Evolutionary conservation across 1,140 invertebrate genomes (phyloP), one percentile per base, ranked within the genome.

Genomic region (Papilio polytes): DNA sequence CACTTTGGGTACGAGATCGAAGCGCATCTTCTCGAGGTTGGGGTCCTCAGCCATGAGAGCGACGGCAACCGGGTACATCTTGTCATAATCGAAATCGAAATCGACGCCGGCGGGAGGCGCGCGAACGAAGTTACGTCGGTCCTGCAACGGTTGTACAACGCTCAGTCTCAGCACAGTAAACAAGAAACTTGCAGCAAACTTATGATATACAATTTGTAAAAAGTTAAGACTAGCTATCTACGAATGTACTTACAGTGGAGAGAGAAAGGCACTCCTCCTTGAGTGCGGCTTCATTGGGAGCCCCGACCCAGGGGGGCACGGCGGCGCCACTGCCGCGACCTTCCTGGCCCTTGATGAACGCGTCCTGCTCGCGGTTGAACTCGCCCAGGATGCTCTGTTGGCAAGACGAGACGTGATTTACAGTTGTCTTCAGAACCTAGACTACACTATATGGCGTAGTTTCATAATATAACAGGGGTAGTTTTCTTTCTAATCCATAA

Each of bases 1-100:
- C 98, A 98, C 96, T 98, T 99, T 99, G 85, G 99, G 99, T 87
- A 99, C 99, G 84, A 99, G 96, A 94, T 99, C 98, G 96, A 99
- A 99, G 95, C 99, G 97, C 98, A 99, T 99, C 95, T 98, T 98
- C 95, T 99, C 97, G 85, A 99, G 96, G 95, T 99, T 98, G 78
- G 98, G 97, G 96, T 99, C 99, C 93, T 99, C 97, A 86, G 98
- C 97, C 93, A 99, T 97, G 86, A 99, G 98, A 84, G 98, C 98
- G 95, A 98, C 96, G 76, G 99, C 99, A 87, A 99, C 96, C 51
- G 98, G 98, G 94, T 98, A 98, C 93, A 97, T 97, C 76, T 97
- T 96, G 89, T 98, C 98, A 94, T 98, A 99, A 91, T 99, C 98
- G 96, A 99, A 99, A 74, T 98, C 96, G 94, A 99, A 99, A 93